Base-by-base conservation (phyloP, 1,140 invertebrate genomes). In the Cotesia chilonis region DNA sequence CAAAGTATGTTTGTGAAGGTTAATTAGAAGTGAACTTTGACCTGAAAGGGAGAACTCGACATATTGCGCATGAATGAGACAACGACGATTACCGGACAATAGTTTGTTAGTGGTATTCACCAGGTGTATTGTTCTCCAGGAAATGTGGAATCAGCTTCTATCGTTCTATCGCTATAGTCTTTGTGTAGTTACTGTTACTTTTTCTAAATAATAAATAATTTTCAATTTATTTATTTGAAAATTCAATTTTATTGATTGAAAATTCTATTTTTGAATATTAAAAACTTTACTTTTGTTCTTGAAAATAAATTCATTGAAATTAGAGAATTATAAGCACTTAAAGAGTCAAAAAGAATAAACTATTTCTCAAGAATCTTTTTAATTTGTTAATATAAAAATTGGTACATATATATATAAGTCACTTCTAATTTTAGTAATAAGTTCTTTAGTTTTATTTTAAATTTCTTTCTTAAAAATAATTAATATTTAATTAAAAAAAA, bases 101-200 rank as follows among this genome's bases (percentile, higher is more conserved):
- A 85, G 84, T 85, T 86, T 86, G 85, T 86, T 86, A 86, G 85
- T 82, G 78, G 79, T 79, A 82, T 84, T 85, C 83, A 82, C 83
- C 79, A 83, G 78, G 78, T 84, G 83, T 84, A 86, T 86, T 86
- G 85, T 86, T 85, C 84, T 81, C 75, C 35, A 17, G 67, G 78
- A 83, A 85, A 80, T 78, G 84, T 80, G 74, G 76, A 84, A 82
- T 84, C 84, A 82, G 83, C 83, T 85, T 78, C 70, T 80, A 64
- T 73, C 71, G 71, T 74, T 28, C 28, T 28, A 28, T 28, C 4
- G 4, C 17, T 28, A 3, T 9, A 28, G 9, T 36, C 57, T 59
- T 59, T 35, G 28, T 10, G 17, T 67, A 52, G 41, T 67, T 36
- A 63, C 28, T 17, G 20, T 28, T 9, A 47, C 41, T 47, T 2